Evolutionary conservation across 2,113 vertebrate genomes (phyloP), one percentile per base, ranked within the genome.

Genomic region (Vanacampus margaritifer): DNA sequence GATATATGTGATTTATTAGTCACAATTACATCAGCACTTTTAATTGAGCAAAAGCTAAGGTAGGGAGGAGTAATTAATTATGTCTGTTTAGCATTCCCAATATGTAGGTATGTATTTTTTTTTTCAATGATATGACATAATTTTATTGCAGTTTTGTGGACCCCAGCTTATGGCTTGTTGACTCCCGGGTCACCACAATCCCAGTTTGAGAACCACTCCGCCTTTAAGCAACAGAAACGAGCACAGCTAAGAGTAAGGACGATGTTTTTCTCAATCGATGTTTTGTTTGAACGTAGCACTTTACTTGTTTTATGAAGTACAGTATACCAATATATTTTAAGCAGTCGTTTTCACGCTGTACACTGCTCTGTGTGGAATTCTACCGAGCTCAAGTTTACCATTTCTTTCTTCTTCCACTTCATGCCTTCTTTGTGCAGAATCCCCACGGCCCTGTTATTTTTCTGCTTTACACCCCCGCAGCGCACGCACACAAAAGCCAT

Each of bases 251-350:
- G 17, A 54, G 23, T 54, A 11, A 54, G 5, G 23, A 3, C 26
- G 24, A 54, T 10, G 3, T 26, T 23, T 51, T 10, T 17, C 26
- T 28, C 53, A 17, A 28, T 48, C 21, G 19, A 48, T 75, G 51
- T 64, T 51, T 80, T 32, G 26, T 79, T 70, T 79, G 67, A 41
- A 65, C 26, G 32, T 67, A 59, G 83, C 84, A 88, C 85, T 84
- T 90, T 84, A 80, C 53, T 72, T 51, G 13, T 67, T 56, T 59
- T 45, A 32, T 32, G 1, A 36, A 21, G 17, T 57, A 12, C 50
- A 28, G 6, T 56, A 11, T 66, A 26, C 67, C 68, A 21, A 62
- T 46, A 48, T 28, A 36, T 65, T 64, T 72, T 71, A 36, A 85
- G 69, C 79, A 86, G 84, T 85, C 78, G 45, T 46, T 87, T 84